Evolutionary conservation across 2,888 invertebrate genomes (phyloP).

Genomic region (Tyria jacobaeae): DNA sequence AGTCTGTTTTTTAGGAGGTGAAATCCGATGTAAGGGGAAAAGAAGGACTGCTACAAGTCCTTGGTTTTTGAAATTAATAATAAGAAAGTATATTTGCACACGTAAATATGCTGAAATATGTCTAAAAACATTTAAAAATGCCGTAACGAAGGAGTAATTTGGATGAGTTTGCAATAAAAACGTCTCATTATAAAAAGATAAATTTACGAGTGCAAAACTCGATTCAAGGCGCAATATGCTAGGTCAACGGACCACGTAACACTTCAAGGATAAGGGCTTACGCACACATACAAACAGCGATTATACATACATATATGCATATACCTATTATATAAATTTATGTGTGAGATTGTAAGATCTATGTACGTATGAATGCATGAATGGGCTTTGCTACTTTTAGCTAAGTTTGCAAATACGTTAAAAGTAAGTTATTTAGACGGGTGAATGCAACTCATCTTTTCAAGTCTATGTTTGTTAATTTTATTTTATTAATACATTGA

Average conservation of each 20-base stretch:
- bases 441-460: background rate
- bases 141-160: slow-evolving; percentile 24
- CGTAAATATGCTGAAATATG: slow-evolving; percentile 12
- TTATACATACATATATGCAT: background rate
- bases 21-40: too few species aligned
- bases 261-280: slow-evolving; percentile 56
- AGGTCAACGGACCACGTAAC: slow-evolving; percentile 59
- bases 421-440: background rate
- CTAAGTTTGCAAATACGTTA: background rate
- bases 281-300: slow-evolving; percentile 25
- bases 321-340: slow-evolving; percentile 7
- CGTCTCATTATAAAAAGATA: slow-evolving; percentile 48
- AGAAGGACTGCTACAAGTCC: too few species aligned
- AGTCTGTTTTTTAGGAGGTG: too few species aligned
- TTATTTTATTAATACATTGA: too few species aligned
- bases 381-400: slow-evolving; percentile 9
- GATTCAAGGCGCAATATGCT: slow-evolving; percentile 49
- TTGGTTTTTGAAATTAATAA: too few species aligned
- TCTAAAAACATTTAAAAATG: slow-evolving; percentile 22
- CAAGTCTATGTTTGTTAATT: background rate
- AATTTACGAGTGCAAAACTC: slow-evolving; percentile 57
- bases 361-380: slow-evolving; percentile 17
- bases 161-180: slow-evolving; percentile 31
- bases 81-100: background rate
- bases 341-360: slow-evolving; percentile 13